phyloP scores from a whole-genome alignment of 2,888 invertebrate genomes.

The Trichopria drosophilae region DNA sequence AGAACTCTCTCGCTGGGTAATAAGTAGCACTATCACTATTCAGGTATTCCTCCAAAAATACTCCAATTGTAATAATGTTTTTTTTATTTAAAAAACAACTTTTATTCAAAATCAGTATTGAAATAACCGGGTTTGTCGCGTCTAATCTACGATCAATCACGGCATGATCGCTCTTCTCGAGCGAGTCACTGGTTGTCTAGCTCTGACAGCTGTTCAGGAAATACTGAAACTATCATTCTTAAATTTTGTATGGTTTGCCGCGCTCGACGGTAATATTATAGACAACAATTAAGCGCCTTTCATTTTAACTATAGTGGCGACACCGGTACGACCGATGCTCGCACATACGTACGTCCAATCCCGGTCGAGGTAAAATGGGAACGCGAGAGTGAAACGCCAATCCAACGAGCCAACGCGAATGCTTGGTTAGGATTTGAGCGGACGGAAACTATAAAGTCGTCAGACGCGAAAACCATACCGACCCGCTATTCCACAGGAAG shows the following conservation, averaged over 20 bases:
- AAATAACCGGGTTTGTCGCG: conserved; percentile 1
- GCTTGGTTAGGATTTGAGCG: conserved; percentile 36
- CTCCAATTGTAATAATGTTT: no score
- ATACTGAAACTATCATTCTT: conserved; percentile 57
- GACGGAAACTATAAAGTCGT: neutral
- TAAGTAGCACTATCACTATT: no score
- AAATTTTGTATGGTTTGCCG: conserved; percentile 49
- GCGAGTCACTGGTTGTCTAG: conserved; percentile 48
- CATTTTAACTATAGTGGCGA: conserved; percentile 56
- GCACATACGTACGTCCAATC: conserved; percentile 41
- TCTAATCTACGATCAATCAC: conserved; percentile 39
- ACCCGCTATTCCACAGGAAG: no score
- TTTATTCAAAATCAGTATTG: neutral
- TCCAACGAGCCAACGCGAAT: conserved; percentile 34
- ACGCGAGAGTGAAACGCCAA: conserved; percentile 57
- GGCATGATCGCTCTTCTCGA: conserved; percentile 42
- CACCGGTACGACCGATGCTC: conserved; percentile 45
- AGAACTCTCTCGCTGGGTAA: no score
- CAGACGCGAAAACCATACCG: neutral
- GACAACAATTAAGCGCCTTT: conserved; percentile 56
- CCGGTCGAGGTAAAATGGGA: conserved; percentile 51
- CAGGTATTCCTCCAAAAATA: no score
- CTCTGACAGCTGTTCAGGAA: conserved; percentile 58
- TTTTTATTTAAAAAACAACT: neutral
- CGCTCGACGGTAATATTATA: conserved; percentile 45